Percentiles rank a stretch among this genome's conserved stretches.
These are phyloP conservation scores for Geotrypetes seraphini DNA, from an alignment of 2,797 vertebrate species.

Conservation along the genomic window DNA sequence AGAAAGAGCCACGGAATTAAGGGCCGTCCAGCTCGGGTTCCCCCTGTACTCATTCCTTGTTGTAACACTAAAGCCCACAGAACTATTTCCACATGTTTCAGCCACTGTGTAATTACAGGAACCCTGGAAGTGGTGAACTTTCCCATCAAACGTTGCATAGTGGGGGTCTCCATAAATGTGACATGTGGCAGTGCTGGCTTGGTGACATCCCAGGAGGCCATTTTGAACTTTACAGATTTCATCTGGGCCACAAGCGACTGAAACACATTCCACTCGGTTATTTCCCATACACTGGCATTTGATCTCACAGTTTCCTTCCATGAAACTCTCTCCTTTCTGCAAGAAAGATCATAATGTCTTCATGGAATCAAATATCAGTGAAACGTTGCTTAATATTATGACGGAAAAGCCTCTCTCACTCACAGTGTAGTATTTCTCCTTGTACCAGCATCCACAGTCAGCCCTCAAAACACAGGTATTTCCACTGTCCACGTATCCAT, in stretches of 20 bases:
- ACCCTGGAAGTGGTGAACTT: constrained; percentile 62
- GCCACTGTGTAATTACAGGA: constrained; percentile 65
- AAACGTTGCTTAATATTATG: not conserved
- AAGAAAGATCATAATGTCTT: not conserved
- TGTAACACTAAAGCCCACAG: constrained; percentile 57
- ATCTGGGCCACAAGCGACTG: constrained; percentile 12
- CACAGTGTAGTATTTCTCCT: constrained; percentile 48
- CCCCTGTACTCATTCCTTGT: constrained; percentile 65
- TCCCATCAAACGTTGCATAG: constrained; percentile 60
- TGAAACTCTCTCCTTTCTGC: constrained; percentile 17
- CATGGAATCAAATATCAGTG: not conserved
- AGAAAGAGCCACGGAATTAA: constrained; percentile 28
- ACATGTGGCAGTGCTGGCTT: constrained; percentile 42
- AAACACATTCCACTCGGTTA: constrained; percentile 17
- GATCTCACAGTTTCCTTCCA: constrained; percentile 21
- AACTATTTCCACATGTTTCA: constrained; percentile 47
- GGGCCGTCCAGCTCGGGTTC: constrained; percentile 22
- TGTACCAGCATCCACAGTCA: constrained; percentile 67
- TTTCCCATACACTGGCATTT: constrained; percentile 21
- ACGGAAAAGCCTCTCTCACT: constrained; percentile 27
- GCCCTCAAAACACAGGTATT: constrained; percentile 52
- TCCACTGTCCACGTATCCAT: constrained; percentile 63
- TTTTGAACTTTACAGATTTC: constrained; percentile 36
- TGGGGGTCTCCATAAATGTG: constrained; percentile 65
- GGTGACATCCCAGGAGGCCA: constrained; percentile 22